Evolutionary conservation across 2,113 vertebrate genomes (phyloP).

Genomic region (Myiagra hebetior): DNA sequence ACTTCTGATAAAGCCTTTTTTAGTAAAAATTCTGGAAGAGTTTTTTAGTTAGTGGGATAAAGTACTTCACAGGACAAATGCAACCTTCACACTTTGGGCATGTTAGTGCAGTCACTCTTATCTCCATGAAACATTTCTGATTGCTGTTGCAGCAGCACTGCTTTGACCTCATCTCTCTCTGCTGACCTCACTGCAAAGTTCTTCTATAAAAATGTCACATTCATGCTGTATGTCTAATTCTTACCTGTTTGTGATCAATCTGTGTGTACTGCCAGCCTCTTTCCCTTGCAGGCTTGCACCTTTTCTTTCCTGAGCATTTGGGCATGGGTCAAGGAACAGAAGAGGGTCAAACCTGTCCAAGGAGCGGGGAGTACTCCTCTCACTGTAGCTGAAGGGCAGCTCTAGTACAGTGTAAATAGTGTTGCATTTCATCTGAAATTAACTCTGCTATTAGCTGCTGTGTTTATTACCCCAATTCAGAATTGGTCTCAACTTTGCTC

Average conservation of each 20-base stretch:
- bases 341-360: background rate
- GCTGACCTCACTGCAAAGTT: background rate
- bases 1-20: background rate
- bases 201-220: background rate
- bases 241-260: background rate
- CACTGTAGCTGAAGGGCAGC: background rate
- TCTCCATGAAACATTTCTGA: rapidly evolving
- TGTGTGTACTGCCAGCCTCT: background rate
- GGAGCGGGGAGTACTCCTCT: background rate
- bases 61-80: background rate
- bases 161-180: background rate
- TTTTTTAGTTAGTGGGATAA: background rate
- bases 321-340: background rate
- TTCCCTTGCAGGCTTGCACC: background rate
- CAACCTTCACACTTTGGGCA: background rate
- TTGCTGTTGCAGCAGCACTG: background rate
- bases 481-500: background rate
- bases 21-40: background rate
- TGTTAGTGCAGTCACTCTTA: background rate
- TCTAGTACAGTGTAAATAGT: background rate
- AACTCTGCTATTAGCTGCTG: background rate
- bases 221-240: background rate
- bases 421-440: background rate
- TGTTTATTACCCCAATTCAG: background rate
- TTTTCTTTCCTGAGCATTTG: background rate